Conservation (phyloP, 1,140 invertebrate genomes). For the Sinonovacula constricta region DNA sequence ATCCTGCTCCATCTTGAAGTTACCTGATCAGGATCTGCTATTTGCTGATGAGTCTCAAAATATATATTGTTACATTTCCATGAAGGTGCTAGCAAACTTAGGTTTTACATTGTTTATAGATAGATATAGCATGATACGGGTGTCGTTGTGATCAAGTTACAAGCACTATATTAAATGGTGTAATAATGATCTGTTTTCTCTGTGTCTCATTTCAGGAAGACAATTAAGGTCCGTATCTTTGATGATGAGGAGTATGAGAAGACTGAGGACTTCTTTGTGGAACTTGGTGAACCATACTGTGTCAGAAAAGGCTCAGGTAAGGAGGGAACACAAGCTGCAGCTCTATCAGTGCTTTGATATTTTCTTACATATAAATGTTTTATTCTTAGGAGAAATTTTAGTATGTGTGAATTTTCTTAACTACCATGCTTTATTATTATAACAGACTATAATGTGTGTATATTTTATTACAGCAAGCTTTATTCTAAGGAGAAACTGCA, state of each 20-base stretch:
- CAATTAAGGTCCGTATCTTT: conserved; percentile 90
- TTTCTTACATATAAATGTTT: not conserved
- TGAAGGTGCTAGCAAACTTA: too few relatives aligned
- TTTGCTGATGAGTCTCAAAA: too few relatives aligned
- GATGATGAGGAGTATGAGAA: conserved; percentile 99
- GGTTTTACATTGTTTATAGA: too few relatives aligned
- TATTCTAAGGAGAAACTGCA: not conserved
- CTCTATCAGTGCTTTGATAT: not conserved
- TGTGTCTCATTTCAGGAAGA: conserved; percentile 87
- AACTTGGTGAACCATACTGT: conserved; percentile 90
- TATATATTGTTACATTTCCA: too few relatives aligned
- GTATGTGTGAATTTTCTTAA: not conserved
- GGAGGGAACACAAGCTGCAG: too few relatives aligned
- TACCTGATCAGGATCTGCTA: too few relatives aligned
- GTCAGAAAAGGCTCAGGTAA: conserved; percentile 71
- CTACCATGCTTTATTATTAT: too few relatives aligned
- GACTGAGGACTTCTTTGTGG: conserved; percentile 94
- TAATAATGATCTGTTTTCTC: too few relatives aligned
- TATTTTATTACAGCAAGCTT: not conserved
- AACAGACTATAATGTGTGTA: not conserved
- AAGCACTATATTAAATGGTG: too few relatives aligned
- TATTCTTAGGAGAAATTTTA: not conserved
- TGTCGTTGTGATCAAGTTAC: too few relatives aligned
- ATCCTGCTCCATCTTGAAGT: too few relatives aligned
- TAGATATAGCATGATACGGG: too few relatives aligned